Conservation (phyloP, 1,140 invertebrate species). For the Drosophila pruinosa region DNA sequence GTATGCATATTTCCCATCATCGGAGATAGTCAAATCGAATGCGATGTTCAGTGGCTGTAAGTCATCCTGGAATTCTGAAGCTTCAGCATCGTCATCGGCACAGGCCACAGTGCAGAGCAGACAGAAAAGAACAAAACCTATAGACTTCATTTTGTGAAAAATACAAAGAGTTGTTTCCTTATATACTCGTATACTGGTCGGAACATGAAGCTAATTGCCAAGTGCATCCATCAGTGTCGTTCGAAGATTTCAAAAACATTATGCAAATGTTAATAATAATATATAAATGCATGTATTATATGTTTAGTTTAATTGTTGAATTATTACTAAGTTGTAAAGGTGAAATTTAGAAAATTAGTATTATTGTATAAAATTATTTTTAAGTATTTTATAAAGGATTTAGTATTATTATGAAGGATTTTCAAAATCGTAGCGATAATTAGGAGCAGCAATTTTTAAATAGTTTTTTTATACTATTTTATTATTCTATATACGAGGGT, state of each 20-base stretch:
- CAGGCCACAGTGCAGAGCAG: not conserved
- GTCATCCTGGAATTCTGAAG: not conserved
- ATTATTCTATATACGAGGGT: too few species aligned
- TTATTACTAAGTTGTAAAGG: too few species aligned
- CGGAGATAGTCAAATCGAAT: not conserved
- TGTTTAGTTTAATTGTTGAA: too few species aligned
- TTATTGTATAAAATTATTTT: too few species aligned
- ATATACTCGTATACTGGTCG: not conserved
- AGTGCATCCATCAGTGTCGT: not conserved
- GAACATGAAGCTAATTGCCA: not conserved
- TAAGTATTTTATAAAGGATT: too few species aligned
- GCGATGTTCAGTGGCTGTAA: not conserved
- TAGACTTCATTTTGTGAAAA: slow-evolving; percentile 13
- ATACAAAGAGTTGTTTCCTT: not conserved
- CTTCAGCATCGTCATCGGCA: not conserved
- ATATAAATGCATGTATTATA: too few species aligned
- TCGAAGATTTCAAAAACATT: not conserved
- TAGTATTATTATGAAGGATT: too few species aligned
- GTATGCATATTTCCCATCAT: not conserved
- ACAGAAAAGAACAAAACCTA: not conserved
- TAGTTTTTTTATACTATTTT: too few species aligned
- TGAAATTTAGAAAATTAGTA: too few species aligned
- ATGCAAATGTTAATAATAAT: too few species aligned
- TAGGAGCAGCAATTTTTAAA: too few species aligned
- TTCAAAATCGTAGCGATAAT: too few species aligned